Conservation (phyloP, 2,797 vertebrate genomes). For the Apodemus agrarius region DNA sequence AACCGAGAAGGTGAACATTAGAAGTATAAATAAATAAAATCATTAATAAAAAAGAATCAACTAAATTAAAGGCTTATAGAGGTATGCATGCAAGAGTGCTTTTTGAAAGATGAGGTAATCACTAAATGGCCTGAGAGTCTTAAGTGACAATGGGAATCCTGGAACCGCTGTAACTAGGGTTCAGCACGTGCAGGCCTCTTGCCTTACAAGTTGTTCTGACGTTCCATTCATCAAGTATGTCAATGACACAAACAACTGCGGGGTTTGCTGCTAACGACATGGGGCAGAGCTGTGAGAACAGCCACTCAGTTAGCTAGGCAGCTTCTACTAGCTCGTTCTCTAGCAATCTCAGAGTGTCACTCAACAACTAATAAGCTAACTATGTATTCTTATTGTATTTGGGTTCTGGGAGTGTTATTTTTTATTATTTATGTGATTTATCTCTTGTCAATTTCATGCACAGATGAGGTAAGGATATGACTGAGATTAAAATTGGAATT, state of each 20-base stretch:
- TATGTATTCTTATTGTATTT: slow-evolving; percentile 6
- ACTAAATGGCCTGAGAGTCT: background rate
- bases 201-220: background rate
- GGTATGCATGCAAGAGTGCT: background rate
- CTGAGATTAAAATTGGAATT: slow-evolving; percentile 51
- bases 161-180: background rate
- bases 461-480: background rate
- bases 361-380: slow-evolving; percentile 22
- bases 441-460: background rate
- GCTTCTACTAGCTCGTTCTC: background rate
- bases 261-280: background rate
- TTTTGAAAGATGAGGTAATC: slow-evolving; percentile 40
- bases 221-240: background rate
- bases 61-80: slow-evolving; percentile 35
- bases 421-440: background rate
- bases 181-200: background rate
- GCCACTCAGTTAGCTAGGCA: background rate
- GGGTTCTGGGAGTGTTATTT: background rate
- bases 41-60: background rate
- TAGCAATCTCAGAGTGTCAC: background rate
- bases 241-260: background rate
- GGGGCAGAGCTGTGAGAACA: background rate
- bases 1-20: background rate
- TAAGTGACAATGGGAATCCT: background rate
- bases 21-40: background rate